Evolutionary conservation across 1,140 invertebrate genomes (phyloP).

Genomic region (Habropoda laboriosa): DNA sequence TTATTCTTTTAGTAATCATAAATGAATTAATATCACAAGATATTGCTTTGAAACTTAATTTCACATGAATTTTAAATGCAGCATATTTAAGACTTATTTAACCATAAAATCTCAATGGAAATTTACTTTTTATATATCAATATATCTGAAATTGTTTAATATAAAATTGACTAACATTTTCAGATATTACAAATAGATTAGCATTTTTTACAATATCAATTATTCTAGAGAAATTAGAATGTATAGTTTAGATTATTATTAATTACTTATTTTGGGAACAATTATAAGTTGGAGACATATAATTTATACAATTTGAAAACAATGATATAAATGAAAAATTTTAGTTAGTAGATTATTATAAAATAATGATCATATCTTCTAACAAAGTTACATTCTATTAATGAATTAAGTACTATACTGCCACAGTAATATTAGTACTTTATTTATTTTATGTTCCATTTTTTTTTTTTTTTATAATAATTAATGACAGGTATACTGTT

Average conservation of each 20-base stretch:
- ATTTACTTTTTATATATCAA: slow-evolving; percentile 12
- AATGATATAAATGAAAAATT: slow-evolving; percentile 5
- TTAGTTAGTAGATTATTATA: slow-evolving; percentile 37
- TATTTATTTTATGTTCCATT: slow-evolving; percentile 48
- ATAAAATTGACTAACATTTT: neutral
- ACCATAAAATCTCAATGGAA: neutral
- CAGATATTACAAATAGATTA: neutral
- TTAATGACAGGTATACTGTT: slow-evolving; percentile 53
- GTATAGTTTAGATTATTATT: slow-evolving; percentile 19
- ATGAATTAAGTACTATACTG: slow-evolving; percentile 61
- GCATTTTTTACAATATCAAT: neutral
- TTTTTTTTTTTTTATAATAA: slow-evolving; percentile 32
- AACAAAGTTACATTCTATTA: slow-evolving; percentile 34
- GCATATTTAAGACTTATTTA: neutral
- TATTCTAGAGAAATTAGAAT: slow-evolving; percentile 2
- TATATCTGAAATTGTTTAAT: neutral
- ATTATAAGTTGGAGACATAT: slow-evolving; percentile 16
- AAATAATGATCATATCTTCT: slow-evolving; percentile 27
- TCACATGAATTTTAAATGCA: neutral
- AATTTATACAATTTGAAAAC: slow-evolving; percentile 1
- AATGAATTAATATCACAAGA: neutral
- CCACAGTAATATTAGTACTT: slow-evolving; percentile 49
- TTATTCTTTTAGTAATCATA: slow-evolving; percentile 10
- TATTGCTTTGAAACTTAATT: slow-evolving; percentile 9
- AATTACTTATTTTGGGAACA: slow-evolving; percentile 29